These are phyloP conservation scores for Campoletis raptor DNA, from an alignment of 2,888 invertebrate genomes.

Conservation along the genomic window DNA sequence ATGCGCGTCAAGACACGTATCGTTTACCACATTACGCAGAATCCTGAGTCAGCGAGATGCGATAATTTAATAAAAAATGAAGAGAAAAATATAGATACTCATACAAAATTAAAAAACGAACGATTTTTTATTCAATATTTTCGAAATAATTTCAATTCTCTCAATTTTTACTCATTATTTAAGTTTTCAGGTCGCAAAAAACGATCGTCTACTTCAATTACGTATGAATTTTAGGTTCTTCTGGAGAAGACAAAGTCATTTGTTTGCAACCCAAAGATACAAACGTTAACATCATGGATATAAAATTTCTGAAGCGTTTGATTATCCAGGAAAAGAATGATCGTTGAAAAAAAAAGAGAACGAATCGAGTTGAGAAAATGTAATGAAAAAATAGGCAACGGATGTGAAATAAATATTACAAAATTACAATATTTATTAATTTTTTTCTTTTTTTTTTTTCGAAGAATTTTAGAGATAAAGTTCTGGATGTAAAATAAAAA, in stretches of 20 bases:
- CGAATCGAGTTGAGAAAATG: no score
- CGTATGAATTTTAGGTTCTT: no score
- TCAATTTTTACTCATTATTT: no score
- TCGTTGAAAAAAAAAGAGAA: no score
- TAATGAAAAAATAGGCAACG: background rate
- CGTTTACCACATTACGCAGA: slow-evolving; percentile 78
- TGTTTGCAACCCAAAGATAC: no score
- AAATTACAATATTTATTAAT: background rate
- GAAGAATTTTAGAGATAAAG: background rate
- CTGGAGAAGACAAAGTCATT: no score
- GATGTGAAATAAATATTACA: background rate
- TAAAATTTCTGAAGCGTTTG: background rate
- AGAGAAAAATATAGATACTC: background rate
- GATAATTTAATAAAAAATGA: slow-evolving; percentile 30
- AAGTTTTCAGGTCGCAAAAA: no score
- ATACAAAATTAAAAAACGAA: background rate
- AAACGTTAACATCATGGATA: no score
- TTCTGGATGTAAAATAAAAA: background rate
- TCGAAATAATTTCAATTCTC: no score
- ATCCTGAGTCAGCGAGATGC: slow-evolving; percentile 80
- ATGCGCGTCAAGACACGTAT: slow-evolving; percentile 67
- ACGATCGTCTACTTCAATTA: no score
- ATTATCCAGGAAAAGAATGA: background rate
- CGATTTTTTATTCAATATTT: no score
- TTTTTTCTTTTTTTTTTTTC: background rate